Base-by-base conservation (phyloP, 2,797 vertebrate genomes). In the Nannoperca australis region DNA sequence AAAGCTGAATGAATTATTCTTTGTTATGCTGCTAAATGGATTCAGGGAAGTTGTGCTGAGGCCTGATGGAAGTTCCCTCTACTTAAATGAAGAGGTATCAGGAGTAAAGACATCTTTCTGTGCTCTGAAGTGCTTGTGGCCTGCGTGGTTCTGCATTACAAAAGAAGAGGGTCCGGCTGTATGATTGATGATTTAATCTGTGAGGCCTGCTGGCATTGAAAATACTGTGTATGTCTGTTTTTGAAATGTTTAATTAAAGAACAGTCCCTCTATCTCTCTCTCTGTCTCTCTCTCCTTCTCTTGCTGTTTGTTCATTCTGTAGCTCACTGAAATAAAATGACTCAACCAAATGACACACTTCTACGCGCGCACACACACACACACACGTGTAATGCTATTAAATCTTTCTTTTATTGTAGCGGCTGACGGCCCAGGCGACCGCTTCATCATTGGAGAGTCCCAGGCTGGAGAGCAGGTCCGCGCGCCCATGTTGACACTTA, bases 391-490 rank as follows among this genome's bases (percentile, higher is more conserved):
- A 69, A 84, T 32, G 27, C 65, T 83, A 30, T 79, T 66, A 73
- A 84, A 88, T 85, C 73, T 79, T 72, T 77, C 24, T 79, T 86
- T 79, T 70, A 38, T 93, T 90, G 90, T 80, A 99, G 97, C 98
- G 95, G 98, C 98, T 73, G 98, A 99, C 76, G 98, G 98, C 79
- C 98, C 98, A 60, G 98, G 98, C 79, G 98, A 99, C 94, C 96
- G 98, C 86, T 99, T 99, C 92, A 99, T 99, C 93, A 99, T 99
- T 77, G 98, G 98, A 78, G 98, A 99, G 93, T 99, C 98, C 82
- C 97, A 99, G 94, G 98, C 98, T 88, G 98, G 98, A 89, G 97
- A 99, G 83, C 98, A 99, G 97, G 98, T 99, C 60, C 3, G 85
- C 3, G 85, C 58, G 10, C 69, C 51, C 61, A 77, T 10, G 5